A percentile compares a stretch with the other conserved stretches of the same genome.
These are phyloP conservation scores for Zosterops borbonicus DNA, from an alignment of 2,113 vertebrate species.

Conservation along the genomic window DNA sequence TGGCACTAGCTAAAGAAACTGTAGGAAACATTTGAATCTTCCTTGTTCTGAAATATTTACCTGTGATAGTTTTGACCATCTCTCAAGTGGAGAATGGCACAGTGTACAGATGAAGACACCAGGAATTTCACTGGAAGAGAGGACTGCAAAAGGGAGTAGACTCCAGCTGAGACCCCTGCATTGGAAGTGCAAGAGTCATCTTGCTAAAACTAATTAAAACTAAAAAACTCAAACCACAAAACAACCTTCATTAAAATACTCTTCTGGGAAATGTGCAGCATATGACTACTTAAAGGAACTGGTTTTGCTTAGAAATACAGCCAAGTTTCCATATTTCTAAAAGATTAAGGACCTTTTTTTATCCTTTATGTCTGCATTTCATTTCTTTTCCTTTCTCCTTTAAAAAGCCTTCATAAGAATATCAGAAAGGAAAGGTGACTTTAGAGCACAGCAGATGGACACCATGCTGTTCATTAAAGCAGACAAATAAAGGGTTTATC, in stretches of 20 bases:
- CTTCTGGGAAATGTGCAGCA: background rate
- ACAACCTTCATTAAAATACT: slow-evolving; percentile 37
- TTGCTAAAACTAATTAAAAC: background rate
- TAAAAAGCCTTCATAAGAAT: slow-evolving; percentile 16
- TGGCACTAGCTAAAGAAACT: slow-evolving; percentile 33
- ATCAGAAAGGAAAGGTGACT: slow-evolving; percentile 27
- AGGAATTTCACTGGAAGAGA: background rate
- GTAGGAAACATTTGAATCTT: slow-evolving; percentile 53
- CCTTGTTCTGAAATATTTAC: slow-evolving; percentile 23
- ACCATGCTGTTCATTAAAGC: background rate
- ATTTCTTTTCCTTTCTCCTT: slow-evolving; percentile 1
- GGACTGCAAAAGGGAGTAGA: background rate
- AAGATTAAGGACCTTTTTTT: slow-evolving; percentile 44
- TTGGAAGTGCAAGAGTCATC: background rate
- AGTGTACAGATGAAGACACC: background rate
- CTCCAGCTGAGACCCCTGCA: background rate
- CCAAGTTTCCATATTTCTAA: slow-evolving; percentile 29
- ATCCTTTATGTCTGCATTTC: background rate
- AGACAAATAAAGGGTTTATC: slow-evolving; percentile 24
- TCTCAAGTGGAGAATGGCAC: background rate
- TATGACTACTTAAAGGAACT: slow-evolving; percentile 25
- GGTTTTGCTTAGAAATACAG: slow-evolving; percentile 55
- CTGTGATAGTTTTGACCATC: background rate
- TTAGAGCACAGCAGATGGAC: background rate
- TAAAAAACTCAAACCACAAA: background rate